Conservation (phyloP, 2,797 vertebrate genomes). For the Corythornis leucogaster region DNA sequence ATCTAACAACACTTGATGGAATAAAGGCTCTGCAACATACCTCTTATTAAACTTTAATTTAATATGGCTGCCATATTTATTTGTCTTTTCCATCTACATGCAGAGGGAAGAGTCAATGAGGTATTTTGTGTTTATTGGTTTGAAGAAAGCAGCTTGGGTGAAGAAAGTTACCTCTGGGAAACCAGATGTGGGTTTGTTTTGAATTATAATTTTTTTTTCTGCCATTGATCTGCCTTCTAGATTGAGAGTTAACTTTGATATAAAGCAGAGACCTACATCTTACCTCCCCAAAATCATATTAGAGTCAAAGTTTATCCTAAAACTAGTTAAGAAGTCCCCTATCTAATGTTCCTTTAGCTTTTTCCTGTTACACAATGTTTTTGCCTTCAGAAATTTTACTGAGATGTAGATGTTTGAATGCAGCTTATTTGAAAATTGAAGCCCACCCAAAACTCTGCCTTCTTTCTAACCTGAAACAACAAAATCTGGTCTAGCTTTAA, state of each 20-base stretch:
- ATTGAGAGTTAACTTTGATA: background rate
- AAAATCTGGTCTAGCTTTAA: background rate
- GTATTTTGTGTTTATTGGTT: background rate
- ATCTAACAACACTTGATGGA: background rate
- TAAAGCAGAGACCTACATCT: background rate
- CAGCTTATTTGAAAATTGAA: background rate
- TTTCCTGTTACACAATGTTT: background rate
- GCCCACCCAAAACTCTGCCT: background rate
- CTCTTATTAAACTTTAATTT: conserved; percentile 13
- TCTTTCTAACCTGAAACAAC: background rate
- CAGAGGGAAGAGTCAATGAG: background rate
- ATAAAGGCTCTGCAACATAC: background rate
- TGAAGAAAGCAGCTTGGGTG: background rate
- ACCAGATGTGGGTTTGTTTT: background rate
- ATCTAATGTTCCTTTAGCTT: background rate
- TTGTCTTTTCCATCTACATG: background rate
- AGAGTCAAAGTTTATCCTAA: background rate
- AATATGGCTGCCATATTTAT: background rate
- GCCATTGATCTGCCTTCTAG: background rate
- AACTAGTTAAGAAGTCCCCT: background rate
- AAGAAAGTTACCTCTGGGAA: background rate
- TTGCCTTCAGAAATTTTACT: background rate
- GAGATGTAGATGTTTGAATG: background rate
- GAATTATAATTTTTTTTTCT: background rate
- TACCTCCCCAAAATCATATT: background rate